Conservation (phyloP, 92 coral and sea anemone species). For the Anthopleura xanthogrammica region DNA sequence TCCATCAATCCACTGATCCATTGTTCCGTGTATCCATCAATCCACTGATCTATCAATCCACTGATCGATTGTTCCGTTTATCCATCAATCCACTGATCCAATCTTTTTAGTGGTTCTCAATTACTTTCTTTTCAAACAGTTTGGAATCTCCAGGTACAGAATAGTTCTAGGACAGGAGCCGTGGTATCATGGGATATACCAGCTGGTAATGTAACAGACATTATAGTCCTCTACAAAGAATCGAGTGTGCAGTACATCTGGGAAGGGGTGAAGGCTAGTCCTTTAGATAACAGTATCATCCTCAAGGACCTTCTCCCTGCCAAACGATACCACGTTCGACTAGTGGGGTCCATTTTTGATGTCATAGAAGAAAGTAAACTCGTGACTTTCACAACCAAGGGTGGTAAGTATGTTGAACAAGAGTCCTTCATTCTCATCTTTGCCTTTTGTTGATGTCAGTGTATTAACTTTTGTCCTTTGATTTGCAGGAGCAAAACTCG, state of each 20-base stretch:
- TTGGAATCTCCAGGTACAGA: neutral
- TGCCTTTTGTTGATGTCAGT: neutral
- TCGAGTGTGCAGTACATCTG: neutral
- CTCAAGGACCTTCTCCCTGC: neutral
- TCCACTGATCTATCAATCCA: neutral
- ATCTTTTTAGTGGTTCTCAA: too few species aligned
- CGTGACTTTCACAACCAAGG: neutral
- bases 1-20: too few species aligned
- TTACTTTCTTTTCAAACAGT: neutral
- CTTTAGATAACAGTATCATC: neutral
- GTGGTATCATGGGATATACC: neutral
- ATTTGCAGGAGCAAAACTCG: neutral
- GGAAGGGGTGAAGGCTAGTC: conserved; percentile 3
- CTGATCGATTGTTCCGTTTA: neutral
- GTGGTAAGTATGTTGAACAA: neutral
- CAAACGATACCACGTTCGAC: neutral
- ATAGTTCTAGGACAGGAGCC: neutral
- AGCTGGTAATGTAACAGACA: neutral
- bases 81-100: neutral
- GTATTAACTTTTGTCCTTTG: neutral
- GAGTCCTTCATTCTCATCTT: too few species aligned
- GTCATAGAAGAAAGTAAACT: neutral
- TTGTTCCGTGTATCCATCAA: neutral
- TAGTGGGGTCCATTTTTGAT: neutral
- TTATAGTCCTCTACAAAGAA: neutral